Evolutionary conservation across 35 echinoderm and acorn worm species (phyloP), one percentile per base, ranked within the genome.

Genomic region (Stichopus chloronotus): DNA sequence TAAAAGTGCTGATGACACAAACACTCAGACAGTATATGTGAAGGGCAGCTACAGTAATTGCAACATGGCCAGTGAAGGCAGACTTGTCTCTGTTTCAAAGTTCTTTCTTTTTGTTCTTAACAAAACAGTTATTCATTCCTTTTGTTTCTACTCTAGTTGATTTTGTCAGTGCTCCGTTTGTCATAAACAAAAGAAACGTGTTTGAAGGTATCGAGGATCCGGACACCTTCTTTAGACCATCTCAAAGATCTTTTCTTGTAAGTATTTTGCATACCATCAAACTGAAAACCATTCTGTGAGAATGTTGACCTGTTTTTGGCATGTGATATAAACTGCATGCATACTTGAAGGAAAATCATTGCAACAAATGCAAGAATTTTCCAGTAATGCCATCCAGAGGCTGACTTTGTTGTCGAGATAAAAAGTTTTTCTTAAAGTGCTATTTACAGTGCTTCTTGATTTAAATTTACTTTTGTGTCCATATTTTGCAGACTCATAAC

Each of bases 141-240:
- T 43, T 43, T 43, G 30, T 43, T 43, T 43, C 56, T 13, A 69
- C 72, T 76, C 24, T 92, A 98, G 97, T 96, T 59, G 97, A 98
- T 72, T 98, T 93, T 95, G 93, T 98, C 0, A 98, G 97, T 90
- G 97, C 97, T 19, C 97, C 97, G 13, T 98, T 96, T 92, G 23
- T 83, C 19, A 94, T 93, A 72, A 76, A 91, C 52, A 98, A 98
- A 84, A 94, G 97, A 52, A 81, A 83, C 20, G 93, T 95, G 4
- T 98, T 94, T 93, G 81, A 98, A 52, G 97, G 97, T 13, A 96
- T 98, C n/a, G 95, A 98, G 8, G 65, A 98, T 83, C 93, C 93
- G 78, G 95, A 96, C 56, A 96, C 95, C 13, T 98, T 98, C 88
- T 98, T 98, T 69, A 93, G 95, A 56, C 94, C 97, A 84, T 93